phyloP scores from a whole-genome alignment of 1,140 invertebrate genomes.

The Macrobrachium nipponense region DNA sequence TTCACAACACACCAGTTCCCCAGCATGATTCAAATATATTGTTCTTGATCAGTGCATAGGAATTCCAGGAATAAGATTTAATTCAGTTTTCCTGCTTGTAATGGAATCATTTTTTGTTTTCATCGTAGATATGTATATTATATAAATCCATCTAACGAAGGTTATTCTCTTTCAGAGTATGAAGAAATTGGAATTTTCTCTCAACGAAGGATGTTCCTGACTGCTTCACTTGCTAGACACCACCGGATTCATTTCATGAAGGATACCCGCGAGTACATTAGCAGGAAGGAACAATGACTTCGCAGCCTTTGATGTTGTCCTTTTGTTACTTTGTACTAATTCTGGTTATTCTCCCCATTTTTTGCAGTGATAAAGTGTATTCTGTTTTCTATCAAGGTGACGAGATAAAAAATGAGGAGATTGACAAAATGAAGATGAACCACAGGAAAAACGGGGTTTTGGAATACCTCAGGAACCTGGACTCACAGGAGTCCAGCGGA shows the following conservation, averaged over 20 bases:
- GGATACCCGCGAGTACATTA: background rate
- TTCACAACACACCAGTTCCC: too few relatives aligned
- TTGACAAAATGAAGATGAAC: constrained; percentile 25
- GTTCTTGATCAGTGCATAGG: too few relatives aligned
- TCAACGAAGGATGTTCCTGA: too few relatives aligned
- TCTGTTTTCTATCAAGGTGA: constrained; percentile 45
- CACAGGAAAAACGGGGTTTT: constrained; percentile 8
- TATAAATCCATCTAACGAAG: background rate
- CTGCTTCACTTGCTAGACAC: too few relatives aligned
- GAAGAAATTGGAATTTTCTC: too few relatives aligned
- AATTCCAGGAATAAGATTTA: background rate
- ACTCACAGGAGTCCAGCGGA: background rate
- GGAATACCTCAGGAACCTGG: constrained; percentile 10
- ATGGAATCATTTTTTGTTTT: background rate
- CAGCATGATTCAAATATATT: too few relatives aligned
- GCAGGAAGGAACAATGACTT: constrained; percentile 9
- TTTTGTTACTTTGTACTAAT: constrained; percentile 41
- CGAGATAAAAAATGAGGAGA: background rate
- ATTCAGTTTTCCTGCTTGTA: background rate
- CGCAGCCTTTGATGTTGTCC: constrained; percentile 23
- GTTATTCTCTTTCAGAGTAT: background rate
- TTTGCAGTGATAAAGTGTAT: constrained; percentile 39
- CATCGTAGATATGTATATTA: background rate
- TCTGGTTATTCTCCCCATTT: constrained; percentile 30
- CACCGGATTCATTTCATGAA: background rate